A percentile compares a stretch with the other conserved stretches of the same genome.
Evolutionary conservation across 2,888 invertebrate species (phyloP).

Genomic region (Athalia cordata): DNA sequence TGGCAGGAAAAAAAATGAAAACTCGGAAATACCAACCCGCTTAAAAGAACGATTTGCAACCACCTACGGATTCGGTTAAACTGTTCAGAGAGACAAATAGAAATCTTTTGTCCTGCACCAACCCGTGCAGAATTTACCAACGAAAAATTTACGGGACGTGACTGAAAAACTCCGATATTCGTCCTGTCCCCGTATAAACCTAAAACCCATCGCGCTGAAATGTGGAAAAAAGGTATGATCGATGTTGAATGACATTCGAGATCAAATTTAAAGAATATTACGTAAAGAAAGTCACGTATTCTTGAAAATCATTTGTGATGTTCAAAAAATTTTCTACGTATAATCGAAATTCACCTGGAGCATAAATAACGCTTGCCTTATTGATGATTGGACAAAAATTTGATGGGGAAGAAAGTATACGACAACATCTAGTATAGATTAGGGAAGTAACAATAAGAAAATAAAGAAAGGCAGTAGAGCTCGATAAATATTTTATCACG

Average conservation of each 20-base stretch:
- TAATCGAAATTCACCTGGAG: no score
- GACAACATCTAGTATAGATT: no score
- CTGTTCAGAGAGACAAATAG: slow-evolving; percentile 52
- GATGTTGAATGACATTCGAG: no score
- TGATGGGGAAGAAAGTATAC: background rate
- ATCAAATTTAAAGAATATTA: no score
- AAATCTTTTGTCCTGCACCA: slow-evolving; percentile 46
- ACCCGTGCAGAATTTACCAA: slow-evolving; percentile 17
- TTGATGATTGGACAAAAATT: background rate
- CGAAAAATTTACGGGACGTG: slow-evolving; percentile 25
- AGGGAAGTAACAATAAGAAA: background rate
- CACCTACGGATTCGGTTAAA: slow-evolving; percentile 52
- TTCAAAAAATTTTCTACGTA: no score
- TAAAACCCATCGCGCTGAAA: no score
- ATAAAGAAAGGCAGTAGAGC: slow-evolving; percentile 28
- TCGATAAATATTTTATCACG: slow-evolving; percentile 42
- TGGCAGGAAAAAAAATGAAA: slow-evolving; percentile 37
- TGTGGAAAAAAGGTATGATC: no score
- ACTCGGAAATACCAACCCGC: slow-evolving; percentile 51
- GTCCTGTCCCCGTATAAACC: no score
- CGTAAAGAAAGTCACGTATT: no score
- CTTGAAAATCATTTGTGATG: no score
- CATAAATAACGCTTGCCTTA: no score
- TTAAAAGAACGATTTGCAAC: slow-evolving; percentile 55
- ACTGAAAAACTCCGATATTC: background rate